Evolutionary conservation across 2,113 vertebrate species (phyloP).

Genomic region (Numida meleagris): DNA sequence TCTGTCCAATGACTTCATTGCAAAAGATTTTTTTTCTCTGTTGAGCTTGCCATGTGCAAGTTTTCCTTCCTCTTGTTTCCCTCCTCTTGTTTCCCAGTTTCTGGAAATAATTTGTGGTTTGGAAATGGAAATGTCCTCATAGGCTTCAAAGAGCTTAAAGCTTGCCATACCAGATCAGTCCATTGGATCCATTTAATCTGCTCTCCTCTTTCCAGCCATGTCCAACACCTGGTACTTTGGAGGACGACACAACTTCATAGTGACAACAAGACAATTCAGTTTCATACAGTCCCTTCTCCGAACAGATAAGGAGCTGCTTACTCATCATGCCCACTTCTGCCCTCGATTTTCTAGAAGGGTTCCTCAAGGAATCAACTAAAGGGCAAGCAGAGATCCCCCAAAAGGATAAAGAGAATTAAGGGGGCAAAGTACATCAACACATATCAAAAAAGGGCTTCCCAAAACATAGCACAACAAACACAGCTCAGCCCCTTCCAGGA

Average conservation of each 20-base stretch:
- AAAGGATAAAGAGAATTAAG: conserved; percentile 20
- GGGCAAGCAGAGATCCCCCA: background rate
- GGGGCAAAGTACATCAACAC: conserved; percentile 21
- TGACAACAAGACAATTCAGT: background rate
- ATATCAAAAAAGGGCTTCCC: conserved; percentile 43
- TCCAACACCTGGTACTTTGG: conserved; percentile 37
- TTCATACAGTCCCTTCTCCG: background rate
- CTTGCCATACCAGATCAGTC: conserved; percentile 63
- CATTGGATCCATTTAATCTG: conserved; percentile 52
- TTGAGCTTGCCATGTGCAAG: conserved; percentile 69
- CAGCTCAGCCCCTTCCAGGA: conserved; percentile 60
- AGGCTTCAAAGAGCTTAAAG: conserved; percentile 67
- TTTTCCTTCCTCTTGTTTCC: conserved; percentile 71
- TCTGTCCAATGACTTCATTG: conserved; percentile 74
- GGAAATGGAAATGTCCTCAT: conserved; percentile 69
- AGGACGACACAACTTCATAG: background rate
- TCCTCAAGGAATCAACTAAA: conserved; percentile 34
- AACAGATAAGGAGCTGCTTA: background rate
- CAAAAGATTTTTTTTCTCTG: conserved; percentile 65
- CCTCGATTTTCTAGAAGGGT: background rate
- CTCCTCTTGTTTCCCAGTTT: conserved; percentile 73
- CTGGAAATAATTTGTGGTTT: conserved; percentile 80
- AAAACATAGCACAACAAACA: conserved; percentile 47
- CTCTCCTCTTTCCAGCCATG: conserved; percentile 32
- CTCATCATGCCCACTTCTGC: background rate